Evolutionary conservation across 2,888 invertebrate species (phyloP).

Genomic region (Muscina levida): DNA sequence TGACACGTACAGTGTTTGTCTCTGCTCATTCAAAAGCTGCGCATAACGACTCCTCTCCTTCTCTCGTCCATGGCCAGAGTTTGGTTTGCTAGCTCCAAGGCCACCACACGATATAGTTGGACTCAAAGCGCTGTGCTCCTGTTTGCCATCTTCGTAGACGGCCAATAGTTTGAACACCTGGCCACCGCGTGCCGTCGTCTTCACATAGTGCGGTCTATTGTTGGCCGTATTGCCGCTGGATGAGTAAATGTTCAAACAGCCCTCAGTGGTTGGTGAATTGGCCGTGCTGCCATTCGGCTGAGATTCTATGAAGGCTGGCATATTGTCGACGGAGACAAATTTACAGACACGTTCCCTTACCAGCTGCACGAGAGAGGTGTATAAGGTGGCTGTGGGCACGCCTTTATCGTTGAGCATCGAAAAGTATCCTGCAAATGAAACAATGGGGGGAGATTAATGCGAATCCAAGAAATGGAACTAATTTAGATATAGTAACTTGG

Average conservation of each 20-base stretch:
- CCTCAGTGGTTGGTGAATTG: conserved; percentile 72
- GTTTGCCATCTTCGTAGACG: conserved; percentile 86
- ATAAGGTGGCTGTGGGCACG: conserved; percentile 84
- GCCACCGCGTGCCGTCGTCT: conserved; percentile 86
- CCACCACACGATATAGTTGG: conserved; percentile 62
- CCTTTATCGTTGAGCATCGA: conserved; percentile 85
- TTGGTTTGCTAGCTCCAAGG: conserved; percentile 62
- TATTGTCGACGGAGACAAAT: conserved; percentile 80
- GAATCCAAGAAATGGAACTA: too few species aligned
- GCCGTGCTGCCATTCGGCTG: conserved; percentile 73
- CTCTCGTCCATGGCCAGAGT: conserved; percentile 74
- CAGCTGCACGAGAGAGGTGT: conserved; percentile 84
- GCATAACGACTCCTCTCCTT: conserved; percentile 84
- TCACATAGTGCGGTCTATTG: conserved; percentile 82
- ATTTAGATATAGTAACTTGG: too few species aligned
- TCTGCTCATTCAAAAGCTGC: conserved; percentile 87
- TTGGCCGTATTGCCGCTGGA: conserved; percentile 66
- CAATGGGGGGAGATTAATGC: background rate
- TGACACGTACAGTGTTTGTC: conserved; percentile 87
- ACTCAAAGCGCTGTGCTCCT: conserved; percentile 71
- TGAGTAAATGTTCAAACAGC: conserved; percentile 71
- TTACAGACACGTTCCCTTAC: conserved; percentile 84
- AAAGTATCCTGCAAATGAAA: conserved; percentile 83
- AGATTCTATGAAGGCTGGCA: conserved; percentile 79
- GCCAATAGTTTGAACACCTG: conserved; percentile 87